Evolutionary conservation across 2,888 invertebrate species (phyloP).

Genomic region (Suillia variegata): DNA sequence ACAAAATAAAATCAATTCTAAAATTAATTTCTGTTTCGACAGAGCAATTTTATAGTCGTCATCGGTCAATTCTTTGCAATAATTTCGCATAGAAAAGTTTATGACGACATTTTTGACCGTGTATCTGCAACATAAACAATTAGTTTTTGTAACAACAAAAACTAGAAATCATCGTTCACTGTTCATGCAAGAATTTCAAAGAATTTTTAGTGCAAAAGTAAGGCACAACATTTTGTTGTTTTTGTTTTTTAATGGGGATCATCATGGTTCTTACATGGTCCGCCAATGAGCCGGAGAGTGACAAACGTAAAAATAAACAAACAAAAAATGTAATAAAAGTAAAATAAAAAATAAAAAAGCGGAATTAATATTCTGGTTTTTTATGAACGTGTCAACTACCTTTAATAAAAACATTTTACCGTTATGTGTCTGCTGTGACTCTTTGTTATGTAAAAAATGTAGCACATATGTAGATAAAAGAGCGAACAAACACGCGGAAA

Average conservation of each 20-base stretch:
- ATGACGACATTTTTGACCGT: too few species aligned
- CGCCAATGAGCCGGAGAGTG: not conserved
- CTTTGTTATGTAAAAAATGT: not conserved
- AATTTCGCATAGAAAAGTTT: too few species aligned
- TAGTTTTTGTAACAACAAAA: too few species aligned
- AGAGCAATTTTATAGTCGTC: too few species aligned
- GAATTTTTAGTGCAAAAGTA: not conserved
- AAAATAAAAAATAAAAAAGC: not conserved
- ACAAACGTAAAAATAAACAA: not conserved
- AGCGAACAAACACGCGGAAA: too few species aligned
- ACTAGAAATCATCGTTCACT: too few species aligned
- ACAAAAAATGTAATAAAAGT: too few species aligned
- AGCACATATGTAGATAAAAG: not conserved
- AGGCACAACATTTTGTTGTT: too few species aligned
- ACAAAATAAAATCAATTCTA: too few species aligned
- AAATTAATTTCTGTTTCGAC: too few species aligned
- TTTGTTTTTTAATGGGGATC: not conserved
- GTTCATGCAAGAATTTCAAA: not conserved
- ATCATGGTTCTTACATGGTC: not conserved
- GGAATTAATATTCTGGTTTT: not conserved
- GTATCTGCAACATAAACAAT: too few species aligned
- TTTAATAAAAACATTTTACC: conserved; percentile 3
- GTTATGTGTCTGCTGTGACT: not conserved
- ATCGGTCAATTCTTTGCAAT: too few species aligned
- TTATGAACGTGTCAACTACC: conserved; percentile 4